Base-by-base conservation (phyloP, 1,140 invertebrate genomes). In the Pollicipes pollicipes region DNA sequence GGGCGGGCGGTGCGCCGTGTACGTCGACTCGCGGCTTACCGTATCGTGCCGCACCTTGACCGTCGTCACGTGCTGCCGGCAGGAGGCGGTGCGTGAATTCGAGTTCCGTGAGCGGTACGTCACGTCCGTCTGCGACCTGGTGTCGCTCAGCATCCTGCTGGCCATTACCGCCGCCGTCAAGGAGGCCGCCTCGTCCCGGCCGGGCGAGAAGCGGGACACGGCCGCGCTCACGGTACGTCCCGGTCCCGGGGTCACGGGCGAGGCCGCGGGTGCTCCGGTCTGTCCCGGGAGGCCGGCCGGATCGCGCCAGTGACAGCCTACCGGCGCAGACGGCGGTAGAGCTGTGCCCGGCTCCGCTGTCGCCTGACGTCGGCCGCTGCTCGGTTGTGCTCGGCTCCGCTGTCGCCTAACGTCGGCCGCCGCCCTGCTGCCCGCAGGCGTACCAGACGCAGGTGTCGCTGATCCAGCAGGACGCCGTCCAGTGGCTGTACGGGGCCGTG, bases 401-500 rank as follows among this genome's bases (percentile, higher is more conserved):
- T n/a, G n/a, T n/a, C n/a, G n/a, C n/a, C n/a, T n/a, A n/a, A n/a
- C n/a, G n/a, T n/a, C n/a, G n/a, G n/a, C n/a, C n/a, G n/a, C n/a
- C n/a, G n/a, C n/a, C n/a, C n/a, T n/a, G n/a, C n/a, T n/a, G n/a
- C n/a, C n/a, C n/a, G 24, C 45, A 58, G 45, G 45, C 45, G 45
- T 75, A 74, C 78, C 88, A 90, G 73, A 81, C 83, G 30, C 81
- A 87, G 74, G 86, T 92, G 32, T 84, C 88, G 13, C 85, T 84
- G 35, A 91, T 95, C 69, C 90, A 95, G 79, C 80, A 87, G 72
- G 89, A 93, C 76, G 84, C 88, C 8, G 83, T 94, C 0, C 86
- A 84, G 74, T 98, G 95, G 94, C 81, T 97, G 73, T 88, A 93
- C 71, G 88, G 88, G 72, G 84, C 85, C 17, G 91, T 90, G 17